Percentiles rank a stretch among this genome's conserved stretches.
Evolutionary conservation across 2,797 vertebrate species (phyloP).

Genomic region (Crocidura indochinensis): DNA sequence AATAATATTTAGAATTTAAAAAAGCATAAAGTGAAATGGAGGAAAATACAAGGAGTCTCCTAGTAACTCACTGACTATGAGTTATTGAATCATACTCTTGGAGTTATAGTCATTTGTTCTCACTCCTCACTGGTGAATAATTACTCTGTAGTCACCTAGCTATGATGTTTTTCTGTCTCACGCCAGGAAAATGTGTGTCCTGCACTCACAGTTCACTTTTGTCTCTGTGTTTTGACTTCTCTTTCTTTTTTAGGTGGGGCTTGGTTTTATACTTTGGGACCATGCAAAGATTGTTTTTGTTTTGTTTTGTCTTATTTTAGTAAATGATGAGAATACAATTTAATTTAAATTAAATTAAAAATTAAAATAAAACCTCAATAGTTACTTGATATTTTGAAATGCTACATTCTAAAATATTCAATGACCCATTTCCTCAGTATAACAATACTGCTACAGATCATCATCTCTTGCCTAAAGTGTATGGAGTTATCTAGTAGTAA

Average conservation of each 20-base stretch:
- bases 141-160: slow-evolving; percentile 46
- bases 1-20: slow-evolving; percentile 57
- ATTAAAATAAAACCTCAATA: slow-evolving; percentile 66
- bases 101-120: slow-evolving; percentile 41
- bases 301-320: slow-evolving; percentile 1
- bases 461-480: slow-evolving; percentile 61
- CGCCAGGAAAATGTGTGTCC: slow-evolving; percentile 63
- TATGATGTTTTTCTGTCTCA: slow-evolving; percentile 38
- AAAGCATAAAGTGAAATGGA: slow-evolving; percentile 43
- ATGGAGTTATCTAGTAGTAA: slow-evolving; percentile 50
- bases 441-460: slow-evolving; percentile 59
- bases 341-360: slow-evolving; percentile 67
- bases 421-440: slow-evolving; percentile 22
- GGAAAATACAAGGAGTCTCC: slow-evolving; percentile 60
- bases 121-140: slow-evolving; percentile 39
- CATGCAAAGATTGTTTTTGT: neutral
- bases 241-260: slow-evolving; percentile 29
- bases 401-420: slow-evolving; percentile 53
- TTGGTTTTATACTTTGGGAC: slow-evolving; percentile 32
- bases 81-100: slow-evolving; percentile 47
- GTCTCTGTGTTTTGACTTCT: neutral
- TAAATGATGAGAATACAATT: slow-evolving; percentile 76
- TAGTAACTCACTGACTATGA: slow-evolving; percentile 52
- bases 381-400: slow-evolving; percentile 73
- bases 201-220: slow-evolving; percentile 42